phyloP scores from a whole-genome alignment of 2,888 invertebrate genomes.

The Pyrochroa serraticornis region DNA sequence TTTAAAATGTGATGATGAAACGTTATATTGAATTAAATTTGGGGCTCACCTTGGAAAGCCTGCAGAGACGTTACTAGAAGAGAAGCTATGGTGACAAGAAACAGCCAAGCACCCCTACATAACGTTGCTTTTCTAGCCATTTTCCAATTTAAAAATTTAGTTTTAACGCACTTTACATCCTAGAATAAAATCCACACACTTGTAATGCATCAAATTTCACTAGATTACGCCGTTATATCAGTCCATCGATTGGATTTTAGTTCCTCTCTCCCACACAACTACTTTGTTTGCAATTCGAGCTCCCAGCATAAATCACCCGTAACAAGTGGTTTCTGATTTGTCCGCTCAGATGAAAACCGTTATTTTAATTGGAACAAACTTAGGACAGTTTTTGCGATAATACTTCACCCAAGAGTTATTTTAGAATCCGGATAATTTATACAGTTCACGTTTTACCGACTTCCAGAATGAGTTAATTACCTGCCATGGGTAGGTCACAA shows the following conservation, averaged over 20 bases:
- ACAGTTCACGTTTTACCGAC: no score
- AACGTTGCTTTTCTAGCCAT: constrained; percentile 17
- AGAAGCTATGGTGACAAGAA: constrained; percentile 20
- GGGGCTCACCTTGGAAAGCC: constrained; percentile 40
- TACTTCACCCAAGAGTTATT: no score
- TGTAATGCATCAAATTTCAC: constrained; percentile 8
- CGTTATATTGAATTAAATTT: not conserved
- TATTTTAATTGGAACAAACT: constrained; percentile 31
- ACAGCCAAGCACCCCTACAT: constrained; percentile 2
- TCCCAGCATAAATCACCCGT: constrained; percentile 40
- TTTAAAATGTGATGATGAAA: not conserved
- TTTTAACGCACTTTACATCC: constrained; percentile 16
- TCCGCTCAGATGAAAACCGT: constrained; percentile 27
- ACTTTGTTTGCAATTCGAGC: constrained; percentile 36
- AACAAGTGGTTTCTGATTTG: constrained; percentile 47
- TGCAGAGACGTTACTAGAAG: constrained; percentile 35
- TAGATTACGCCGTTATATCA: constrained; percentile 10
- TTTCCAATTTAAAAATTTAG: not conserved
- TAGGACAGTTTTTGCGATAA: constrained; percentile 27
- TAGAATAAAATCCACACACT: constrained; percentile 13
- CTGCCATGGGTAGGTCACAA: not conserved
- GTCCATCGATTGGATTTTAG: constrained; percentile 13
- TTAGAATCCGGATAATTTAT: no score
- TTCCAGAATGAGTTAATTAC: no score
- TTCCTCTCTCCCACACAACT: constrained; percentile 23